Percentiles rank a stretch among this genome's conserved stretches.
These are phyloP conservation scores for Apostichopus leukothele DNA, from an alignment of 53 echinoderm and acorn worm species.

Conservation along the genomic window DNA sequence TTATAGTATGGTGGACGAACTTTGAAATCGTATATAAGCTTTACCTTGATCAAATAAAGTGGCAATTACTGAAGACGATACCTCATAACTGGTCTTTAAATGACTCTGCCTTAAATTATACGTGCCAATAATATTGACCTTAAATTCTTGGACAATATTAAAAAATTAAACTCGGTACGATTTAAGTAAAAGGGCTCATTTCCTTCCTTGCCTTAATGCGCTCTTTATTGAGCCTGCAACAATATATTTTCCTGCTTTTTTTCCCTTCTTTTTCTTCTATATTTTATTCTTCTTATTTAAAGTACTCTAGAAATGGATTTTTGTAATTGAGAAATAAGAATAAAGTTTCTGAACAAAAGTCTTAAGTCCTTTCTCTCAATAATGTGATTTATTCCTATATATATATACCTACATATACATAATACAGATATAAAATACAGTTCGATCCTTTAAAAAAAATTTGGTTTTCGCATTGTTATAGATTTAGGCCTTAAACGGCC, in stretches of 20 bases:
- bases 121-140: neutral
- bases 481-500: neutral
- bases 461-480: neutral
- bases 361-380: too few relatives aligned
- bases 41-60: neutral
- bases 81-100: neutral
- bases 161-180: neutral
- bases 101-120: neutral
- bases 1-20: neutral
- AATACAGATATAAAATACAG: too few relatives aligned
- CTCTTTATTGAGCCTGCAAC: neutral
- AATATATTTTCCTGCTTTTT: too few relatives aligned
- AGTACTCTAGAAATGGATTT: too few relatives aligned
- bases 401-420: too few relatives aligned
- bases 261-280: neutral
- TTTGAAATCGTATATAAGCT: neutral
- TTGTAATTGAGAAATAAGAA: too few relatives aligned
- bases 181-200: neutral
- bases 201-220: neutral
- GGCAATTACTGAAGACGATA: neutral
- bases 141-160: neutral
- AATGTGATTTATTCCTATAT: too few relatives aligned
- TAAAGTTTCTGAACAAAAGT: too few relatives aligned
- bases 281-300: neutral
- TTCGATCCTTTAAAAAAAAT: too few relatives aligned